A percentile compares a stretch with the other conserved stretches of the same genome.
Conservation (phyloP, 2,113 vertebrate genomes). For the Sarotherodon lohbergeri region DNA sequence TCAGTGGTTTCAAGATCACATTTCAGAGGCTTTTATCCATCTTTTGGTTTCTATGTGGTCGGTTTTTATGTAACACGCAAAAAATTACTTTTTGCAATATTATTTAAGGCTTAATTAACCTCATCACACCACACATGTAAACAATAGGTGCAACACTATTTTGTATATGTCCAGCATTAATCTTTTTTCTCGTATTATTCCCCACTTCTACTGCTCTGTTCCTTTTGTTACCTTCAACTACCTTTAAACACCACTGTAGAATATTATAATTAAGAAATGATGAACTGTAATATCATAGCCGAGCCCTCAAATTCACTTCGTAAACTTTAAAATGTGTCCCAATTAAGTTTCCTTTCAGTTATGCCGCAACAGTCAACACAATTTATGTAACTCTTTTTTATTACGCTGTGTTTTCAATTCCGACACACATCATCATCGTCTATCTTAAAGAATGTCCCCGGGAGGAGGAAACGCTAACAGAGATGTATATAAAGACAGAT, state of each 20-base stretch:
- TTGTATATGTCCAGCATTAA: background rate
- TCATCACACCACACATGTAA: background rate
- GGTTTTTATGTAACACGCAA: background rate
- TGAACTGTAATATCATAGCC: background rate
- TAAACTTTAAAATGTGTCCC: background rate
- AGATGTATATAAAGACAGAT: background rate
- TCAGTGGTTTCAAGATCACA: fast-evolving
- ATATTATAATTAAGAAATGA: background rate
- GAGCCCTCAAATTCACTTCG: background rate
- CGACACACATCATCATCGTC: background rate
- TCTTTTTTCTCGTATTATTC: background rate
- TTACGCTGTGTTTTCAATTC: background rate
- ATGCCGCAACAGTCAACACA: background rate
- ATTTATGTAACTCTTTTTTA: background rate
- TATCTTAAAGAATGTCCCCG: background rate
- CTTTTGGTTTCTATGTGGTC: background rate
- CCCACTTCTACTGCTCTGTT: background rate
- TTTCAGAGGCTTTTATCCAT: background rate
- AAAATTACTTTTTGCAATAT: background rate
- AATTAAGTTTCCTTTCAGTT: background rate
- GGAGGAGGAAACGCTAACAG: background rate
- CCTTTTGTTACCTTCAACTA: background rate
- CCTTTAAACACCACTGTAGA: background rate
- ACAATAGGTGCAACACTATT: background rate
- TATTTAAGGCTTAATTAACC: background rate